Conservation (phyloP, 2,113 vertebrate genomes). For the Jacana jacana region DNA sequence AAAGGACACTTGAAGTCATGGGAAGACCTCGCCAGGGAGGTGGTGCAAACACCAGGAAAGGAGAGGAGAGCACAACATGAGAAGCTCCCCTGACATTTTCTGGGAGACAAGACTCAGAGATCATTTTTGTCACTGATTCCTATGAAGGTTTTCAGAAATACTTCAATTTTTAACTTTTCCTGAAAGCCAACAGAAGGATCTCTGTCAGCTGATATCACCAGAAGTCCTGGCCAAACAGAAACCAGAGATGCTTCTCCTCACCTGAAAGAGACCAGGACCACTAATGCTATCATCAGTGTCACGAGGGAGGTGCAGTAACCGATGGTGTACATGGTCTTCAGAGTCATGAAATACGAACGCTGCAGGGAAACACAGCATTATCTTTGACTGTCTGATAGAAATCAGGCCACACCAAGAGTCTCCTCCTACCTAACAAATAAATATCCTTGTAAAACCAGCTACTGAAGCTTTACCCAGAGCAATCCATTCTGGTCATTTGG, state of each 20-base stretch:
- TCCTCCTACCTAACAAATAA: neutral
- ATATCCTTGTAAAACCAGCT: neutral
- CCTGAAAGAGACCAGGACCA: conserved; percentile 85
- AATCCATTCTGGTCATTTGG: neutral
- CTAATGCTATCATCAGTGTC: conserved; percentile 81
- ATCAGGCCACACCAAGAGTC: neutral
- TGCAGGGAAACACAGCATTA: conserved; percentile 56
- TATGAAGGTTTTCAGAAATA: neutral
- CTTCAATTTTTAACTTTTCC: neutral
- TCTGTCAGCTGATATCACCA: neutral
- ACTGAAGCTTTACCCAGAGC: neutral
- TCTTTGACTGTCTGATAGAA: neutral
- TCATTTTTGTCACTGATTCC: neutral
- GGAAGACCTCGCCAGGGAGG: neutral
- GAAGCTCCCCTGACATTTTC: neutral
- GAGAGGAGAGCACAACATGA: neutral
- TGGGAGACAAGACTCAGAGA: neutral
- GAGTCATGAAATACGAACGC: conserved; percentile 83
- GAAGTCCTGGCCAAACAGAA: neutral
- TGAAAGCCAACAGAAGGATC: neutral
- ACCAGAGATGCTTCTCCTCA: conserved; percentile 55
- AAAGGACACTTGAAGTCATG: neutral
- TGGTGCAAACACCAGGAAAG: neutral
- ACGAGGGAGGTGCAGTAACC: conserved; percentile 88
- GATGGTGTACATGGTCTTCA: conserved; percentile 89